Conservation (phyloP, 2,113 vertebrate genomes). For the Antigone vipio region DNA sequence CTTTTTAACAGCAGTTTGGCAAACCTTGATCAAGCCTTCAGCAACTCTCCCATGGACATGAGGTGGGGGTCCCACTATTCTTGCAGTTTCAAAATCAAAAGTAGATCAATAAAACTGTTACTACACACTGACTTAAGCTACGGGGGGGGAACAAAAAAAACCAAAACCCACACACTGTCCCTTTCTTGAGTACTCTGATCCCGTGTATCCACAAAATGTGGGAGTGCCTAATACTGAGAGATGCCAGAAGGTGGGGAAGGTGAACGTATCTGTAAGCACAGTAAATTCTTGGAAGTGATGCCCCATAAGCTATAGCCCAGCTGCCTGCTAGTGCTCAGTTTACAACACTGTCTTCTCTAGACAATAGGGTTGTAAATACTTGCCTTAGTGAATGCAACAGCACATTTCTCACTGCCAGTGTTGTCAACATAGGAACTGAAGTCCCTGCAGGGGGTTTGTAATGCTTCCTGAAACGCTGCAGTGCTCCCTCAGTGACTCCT, state of each 20-base stretch:
- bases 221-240: not conserved
- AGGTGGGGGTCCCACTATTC: not conserved
- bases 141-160: not conserved
- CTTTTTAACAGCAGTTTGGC: slow-evolving; percentile 10
- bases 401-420: not conserved
- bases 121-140: not conserved
- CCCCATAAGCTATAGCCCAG: not conserved
- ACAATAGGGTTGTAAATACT: not conserved
- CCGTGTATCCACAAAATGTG: not conserved
- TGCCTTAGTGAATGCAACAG: not conserved
- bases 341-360: not conserved
- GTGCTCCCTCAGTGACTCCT: not conserved
- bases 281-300: not conserved
- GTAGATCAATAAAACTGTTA: not conserved
- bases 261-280: not conserved
- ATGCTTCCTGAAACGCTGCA: not conserved
- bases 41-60: not conserved
- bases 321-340: not conserved
- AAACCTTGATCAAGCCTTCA: slow-evolving; percentile 32
- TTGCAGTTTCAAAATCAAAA: slow-evolving; percentile 11
- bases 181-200: not conserved
- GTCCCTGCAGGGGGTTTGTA: not conserved
- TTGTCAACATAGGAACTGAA: not conserved
- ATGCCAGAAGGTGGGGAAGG: not conserved
- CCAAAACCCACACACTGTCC: not conserved